Percentiles rank a stretch among this genome's conserved stretches.
Evolutionary conservation across 2,797 vertebrate genomes (phyloP).

Genomic region (Borostomias antarcticus): DNA sequence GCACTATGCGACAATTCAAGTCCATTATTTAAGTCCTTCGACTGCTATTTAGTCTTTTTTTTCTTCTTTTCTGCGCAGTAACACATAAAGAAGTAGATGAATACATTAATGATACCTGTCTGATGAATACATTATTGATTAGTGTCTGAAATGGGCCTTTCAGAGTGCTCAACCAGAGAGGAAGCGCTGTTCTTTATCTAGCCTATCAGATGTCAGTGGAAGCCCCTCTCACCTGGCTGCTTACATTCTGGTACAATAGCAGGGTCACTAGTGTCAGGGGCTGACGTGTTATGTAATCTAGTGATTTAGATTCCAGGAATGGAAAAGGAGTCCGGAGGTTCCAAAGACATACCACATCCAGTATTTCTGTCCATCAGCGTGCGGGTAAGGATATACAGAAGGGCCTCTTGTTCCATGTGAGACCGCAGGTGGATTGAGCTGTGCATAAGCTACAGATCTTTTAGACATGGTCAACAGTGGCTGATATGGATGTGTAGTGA

Average conservation of each 20-base stretch:
- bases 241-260: constrained; percentile 43
- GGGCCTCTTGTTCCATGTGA: not conserved
- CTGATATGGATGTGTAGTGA: not conserved
- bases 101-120: too few species aligned
- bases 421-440: not conserved
- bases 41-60: too few species aligned
- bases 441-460: not conserved
- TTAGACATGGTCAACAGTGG: not conserved
- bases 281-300: constrained; percentile 50
- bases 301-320: constrained; percentile 38
- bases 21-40: not conserved
- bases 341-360: constrained; percentile 23
- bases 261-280: constrained; percentile 47
- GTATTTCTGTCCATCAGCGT: constrained; percentile 21
- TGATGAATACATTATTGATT: too few species aligned
- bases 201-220: constrained; percentile 1
- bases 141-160: too few species aligned
- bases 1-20: not conserved
- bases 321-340: constrained; percentile 54
- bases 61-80: too few species aligned
- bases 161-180: too few species aligned
- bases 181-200: not conserved
- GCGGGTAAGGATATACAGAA: not conserved
- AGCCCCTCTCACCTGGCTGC: constrained; percentile 6
- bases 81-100: too few species aligned